phyloP scores from a whole-genome alignment of 30 jellyfish, hydroid and myxozoan species.

The Aurelia sp. region DNA sequence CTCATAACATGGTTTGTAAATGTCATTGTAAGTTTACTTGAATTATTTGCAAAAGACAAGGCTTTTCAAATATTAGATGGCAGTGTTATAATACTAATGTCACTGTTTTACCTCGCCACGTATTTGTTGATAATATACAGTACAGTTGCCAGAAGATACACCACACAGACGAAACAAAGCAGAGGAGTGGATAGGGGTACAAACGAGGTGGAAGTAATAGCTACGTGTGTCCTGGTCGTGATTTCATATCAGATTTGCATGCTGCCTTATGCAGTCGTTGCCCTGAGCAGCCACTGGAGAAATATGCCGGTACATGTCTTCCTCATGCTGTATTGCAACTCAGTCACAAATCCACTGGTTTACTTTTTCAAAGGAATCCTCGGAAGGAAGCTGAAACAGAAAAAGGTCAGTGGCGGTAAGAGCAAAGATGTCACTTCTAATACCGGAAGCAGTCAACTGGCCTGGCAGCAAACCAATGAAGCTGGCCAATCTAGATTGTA shows the following conservation, averaged over 20 bases:
- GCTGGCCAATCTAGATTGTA: too few species aligned
- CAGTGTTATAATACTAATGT: background rate
- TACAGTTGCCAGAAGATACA: background rate
- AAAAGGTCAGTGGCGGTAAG: too few species aligned
- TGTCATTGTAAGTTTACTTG: too few species aligned
- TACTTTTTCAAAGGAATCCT: too few species aligned
- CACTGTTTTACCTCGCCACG: background rate
- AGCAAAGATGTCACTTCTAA: too few species aligned
- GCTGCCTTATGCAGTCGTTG: constrained; percentile 15
- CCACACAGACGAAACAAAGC: background rate
- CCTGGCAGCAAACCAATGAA: too few species aligned
- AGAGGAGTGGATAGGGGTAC: background rate
- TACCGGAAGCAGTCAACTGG: too few species aligned
- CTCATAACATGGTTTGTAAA: background rate
- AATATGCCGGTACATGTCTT: too few species aligned
- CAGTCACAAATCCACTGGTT: too few species aligned
- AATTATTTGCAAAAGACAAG: too few species aligned
- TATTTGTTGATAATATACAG: constrained; percentile 5
- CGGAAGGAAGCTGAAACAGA: too few species aligned
- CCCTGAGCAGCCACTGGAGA: background rate
- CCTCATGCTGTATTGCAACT: too few species aligned
- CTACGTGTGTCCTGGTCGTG: constrained; percentile 17
- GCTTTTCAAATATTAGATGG: background rate
- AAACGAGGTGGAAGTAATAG: background rate
- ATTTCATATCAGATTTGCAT: constrained; percentile 16